Evolutionary conservation across 2,888 invertebrate genomes (phyloP).

Genomic region (Ectemnius lituratus): DNA sequence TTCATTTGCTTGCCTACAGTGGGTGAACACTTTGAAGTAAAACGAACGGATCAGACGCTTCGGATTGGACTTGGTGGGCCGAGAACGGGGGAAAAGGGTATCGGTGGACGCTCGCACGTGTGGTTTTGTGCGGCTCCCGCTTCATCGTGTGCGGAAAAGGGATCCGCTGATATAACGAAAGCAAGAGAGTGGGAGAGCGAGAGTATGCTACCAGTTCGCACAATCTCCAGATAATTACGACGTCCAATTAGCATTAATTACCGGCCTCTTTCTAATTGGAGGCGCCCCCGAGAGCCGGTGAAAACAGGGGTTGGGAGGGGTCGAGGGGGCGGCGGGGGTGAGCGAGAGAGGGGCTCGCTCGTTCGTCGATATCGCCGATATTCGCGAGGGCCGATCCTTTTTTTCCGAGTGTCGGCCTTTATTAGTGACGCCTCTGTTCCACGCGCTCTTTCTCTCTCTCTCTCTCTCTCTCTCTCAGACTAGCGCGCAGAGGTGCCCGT

Average conservation of each 20-base stretch:
- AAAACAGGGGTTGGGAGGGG: too few relatives aligned
- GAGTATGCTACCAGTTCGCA: conserved; percentile 40
- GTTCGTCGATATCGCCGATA: conserved; percentile 49
- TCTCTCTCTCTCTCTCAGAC: not conserved
- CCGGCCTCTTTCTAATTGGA: conserved; percentile 65
- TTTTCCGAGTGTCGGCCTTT: not conserved
- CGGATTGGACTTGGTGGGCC: too few relatives aligned
- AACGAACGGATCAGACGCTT: too few relatives aligned
- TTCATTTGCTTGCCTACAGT: too few relatives aligned
- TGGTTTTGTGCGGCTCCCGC: too few relatives aligned
- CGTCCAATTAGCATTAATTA: conserved; percentile 70
- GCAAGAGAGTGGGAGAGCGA: not conserved
- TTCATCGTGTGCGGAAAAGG: too few relatives aligned
- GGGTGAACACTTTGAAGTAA: too few relatives aligned
- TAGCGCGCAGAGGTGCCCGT: not conserved
- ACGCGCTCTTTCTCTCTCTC: not conserved
- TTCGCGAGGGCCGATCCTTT: conserved; percentile 1
- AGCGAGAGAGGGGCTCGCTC: not conserved
- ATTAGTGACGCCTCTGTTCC: not conserved
- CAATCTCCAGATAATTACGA: conserved; percentile 61
- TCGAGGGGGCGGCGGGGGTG: too few relatives aligned
- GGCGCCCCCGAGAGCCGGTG: conserved; percentile 36
- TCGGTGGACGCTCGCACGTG: too few relatives aligned
- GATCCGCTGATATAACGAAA: too few relatives aligned
- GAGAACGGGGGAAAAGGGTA: too few relatives aligned